Evolutionary conservation across 2,888 invertebrate species (phyloP), one percentile per base, ranked within the genome.

Genomic region (Netelia virgata): DNA sequence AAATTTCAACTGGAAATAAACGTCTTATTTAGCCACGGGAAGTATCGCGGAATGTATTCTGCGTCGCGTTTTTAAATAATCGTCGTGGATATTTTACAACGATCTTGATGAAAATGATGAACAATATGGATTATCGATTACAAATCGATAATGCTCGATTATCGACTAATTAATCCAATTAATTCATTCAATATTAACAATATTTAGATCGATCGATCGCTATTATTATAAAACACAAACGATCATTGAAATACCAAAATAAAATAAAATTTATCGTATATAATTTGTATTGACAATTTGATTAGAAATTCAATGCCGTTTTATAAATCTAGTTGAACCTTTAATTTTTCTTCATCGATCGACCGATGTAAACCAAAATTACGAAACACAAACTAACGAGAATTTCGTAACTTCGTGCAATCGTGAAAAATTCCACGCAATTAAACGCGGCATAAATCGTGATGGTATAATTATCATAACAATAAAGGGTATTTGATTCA

Each of bases 401-500:
- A 47, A 47, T 47, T 47, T 3, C 3, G 14, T 3, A 14, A 47
- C 14, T 11, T 14, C 14, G 14, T 47, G 14, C 3, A 47, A 14
- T 47, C 14, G 14, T 47, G 14, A 47, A 47, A 47, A 66, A 28
- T 50, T 28, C 36, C 11, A 10, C 28, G 3, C 16, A 41, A 72
- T 1, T 14, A 23, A 72, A 53, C 53, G 9, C n/a, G 2, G 18
- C 14, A 47, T 68, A 23, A 55, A n/a, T 3, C 9, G 11, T 20
- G n/a, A 11, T 73, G n/a, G 3, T 43, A 70, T 23, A n/a, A 82
- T 59, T 10, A 20, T 47, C 55, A 8, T 18, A 57, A 55, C 2
- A 66, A 20, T 3, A 47, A 70, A 28, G 18, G 70, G 20, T 10
- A 20, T 50, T 64, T 10, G 3, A 28, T 57, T 0, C 18, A 16